Conservation (phyloP, 2,113 vertebrate species). For the Ophiodon elongatus region DNA sequence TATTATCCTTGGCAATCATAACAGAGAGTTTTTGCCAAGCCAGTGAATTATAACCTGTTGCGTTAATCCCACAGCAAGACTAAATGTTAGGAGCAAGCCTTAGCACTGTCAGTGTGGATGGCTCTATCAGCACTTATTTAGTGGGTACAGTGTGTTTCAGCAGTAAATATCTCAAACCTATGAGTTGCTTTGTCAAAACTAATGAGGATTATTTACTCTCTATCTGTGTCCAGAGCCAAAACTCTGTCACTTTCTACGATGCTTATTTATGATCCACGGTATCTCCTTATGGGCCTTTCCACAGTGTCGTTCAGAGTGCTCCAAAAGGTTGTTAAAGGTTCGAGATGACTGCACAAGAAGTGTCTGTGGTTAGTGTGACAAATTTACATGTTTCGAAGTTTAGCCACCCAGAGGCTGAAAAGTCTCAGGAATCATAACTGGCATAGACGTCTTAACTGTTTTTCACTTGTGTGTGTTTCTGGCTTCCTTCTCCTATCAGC, state of each 20-base stretch:
- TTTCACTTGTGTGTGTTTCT: slow-evolving; percentile 40
- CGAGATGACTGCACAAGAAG: slow-evolving; percentile 52
- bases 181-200: slow-evolving; percentile 70
- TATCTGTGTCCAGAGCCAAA: slow-evolving; percentile 59
- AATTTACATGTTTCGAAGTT: slow-evolving; percentile 18
- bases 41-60: slow-evolving; percentile 59
- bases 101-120: slow-evolving; percentile 60
- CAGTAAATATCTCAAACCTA: slow-evolving; percentile 71
- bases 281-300: slow-evolving; percentile 59
- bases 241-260: slow-evolving; percentile 70
- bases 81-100: slow-evolving; percentile 44
- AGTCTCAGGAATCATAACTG: slow-evolving; percentile 28
- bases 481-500: slow-evolving; percentile 10
- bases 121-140: slow-evolving; percentile 73
- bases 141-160: slow-evolving; percentile 53
- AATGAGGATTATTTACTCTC: slow-evolving; percentile 76
- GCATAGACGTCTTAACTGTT: slow-evolving; percentile 29
- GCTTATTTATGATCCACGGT: slow-evolving; percentile 70
- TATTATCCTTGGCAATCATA: slow-evolving; percentile 56
- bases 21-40: slow-evolving; percentile 44
- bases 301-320: slow-evolving; percentile 36
- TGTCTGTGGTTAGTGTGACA: slow-evolving; percentile 40
- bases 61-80: slow-evolving; percentile 47
- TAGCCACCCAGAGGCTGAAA: slow-evolving; percentile 19
- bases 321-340: slow-evolving; percentile 63